Percentiles rank a stretch among this genome's conserved stretches.
These are phyloP conservation scores for Centropus bengalensis DNA, from an alignment of 2,113 vertebrate genomes.

Conservation along the genomic window DNA sequence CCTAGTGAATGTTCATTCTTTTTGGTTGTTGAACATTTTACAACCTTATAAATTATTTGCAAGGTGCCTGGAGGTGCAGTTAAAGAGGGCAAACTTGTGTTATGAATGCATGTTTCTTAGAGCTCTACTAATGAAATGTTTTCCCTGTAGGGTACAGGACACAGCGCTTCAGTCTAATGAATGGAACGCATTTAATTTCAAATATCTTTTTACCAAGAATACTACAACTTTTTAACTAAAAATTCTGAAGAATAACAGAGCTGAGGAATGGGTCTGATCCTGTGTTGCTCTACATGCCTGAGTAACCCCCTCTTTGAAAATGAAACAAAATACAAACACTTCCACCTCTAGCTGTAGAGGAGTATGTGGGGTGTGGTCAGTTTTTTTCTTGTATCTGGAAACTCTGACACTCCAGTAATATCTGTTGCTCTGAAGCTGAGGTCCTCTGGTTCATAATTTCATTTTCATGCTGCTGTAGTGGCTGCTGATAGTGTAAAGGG, in stretches of 20 bases:
- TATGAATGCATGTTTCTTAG: conserved; percentile 51
- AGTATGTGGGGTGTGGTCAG: accelerated
- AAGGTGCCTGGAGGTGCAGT: conserved; percentile 47
- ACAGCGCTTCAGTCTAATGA: conserved; percentile 26
- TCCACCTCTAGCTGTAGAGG: neutral
- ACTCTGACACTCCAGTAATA: neutral
- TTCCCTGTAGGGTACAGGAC: conserved; percentile 37
- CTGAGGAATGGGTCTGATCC: neutral
- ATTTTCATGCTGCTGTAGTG: neutral
- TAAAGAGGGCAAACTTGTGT: conserved; percentile 55
- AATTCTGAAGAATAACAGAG: neutral
- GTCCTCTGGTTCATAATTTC: neutral
- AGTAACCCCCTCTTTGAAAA: neutral
- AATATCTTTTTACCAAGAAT: conserved; percentile 4
- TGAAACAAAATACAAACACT: neutral
- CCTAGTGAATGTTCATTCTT: conserved; percentile 31
- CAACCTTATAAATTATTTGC: conserved; percentile 65
- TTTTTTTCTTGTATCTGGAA: neutral
- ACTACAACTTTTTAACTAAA: neutral
- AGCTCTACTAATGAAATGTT: conserved; percentile 67
- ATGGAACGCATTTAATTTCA: conserved; percentile 11
- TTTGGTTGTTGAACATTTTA: conserved; percentile 24
- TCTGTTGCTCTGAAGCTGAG: neutral
- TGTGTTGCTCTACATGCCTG: neutral
- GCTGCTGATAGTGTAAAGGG: neutral